Conservation (phyloP, 2,888 invertebrate genomes). For the Hetaerina titia region DNA sequence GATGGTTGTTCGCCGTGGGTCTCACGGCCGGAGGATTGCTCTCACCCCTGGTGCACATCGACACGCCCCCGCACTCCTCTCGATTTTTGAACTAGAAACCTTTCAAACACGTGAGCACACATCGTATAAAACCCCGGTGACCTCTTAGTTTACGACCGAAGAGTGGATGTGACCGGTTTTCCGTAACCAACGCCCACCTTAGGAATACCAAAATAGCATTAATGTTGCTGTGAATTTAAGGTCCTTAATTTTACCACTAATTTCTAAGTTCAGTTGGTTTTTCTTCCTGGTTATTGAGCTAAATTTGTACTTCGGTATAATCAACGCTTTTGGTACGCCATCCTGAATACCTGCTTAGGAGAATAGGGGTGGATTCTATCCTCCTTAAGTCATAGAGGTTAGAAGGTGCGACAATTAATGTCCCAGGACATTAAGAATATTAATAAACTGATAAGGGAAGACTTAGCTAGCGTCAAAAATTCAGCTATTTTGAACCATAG, state of each 20-base stretch:
- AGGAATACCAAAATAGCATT: not conserved
- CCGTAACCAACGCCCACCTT: not conserved
- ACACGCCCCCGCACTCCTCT: not conserved
- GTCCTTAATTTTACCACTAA: not conserved
- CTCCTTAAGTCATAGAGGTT: no score
- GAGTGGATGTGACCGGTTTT: not conserved
- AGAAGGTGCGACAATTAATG: no score
- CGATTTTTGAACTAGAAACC: constrained; percentile 21
- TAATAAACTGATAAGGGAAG: no score
- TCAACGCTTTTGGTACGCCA: no score
- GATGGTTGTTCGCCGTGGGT: not conserved
- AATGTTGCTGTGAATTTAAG: not conserved
- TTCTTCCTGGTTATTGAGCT: no score
- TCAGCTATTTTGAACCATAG: no score
- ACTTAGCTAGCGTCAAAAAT: no score
- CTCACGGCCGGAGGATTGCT: not conserved
- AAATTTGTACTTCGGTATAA: no score
- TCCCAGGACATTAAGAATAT: no score
- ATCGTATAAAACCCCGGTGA: not conserved
- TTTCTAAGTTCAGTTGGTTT: no score
- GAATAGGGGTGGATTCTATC: no score
- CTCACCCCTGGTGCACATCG: not conserved
- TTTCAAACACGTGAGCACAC: not conserved
- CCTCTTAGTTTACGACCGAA: not conserved
- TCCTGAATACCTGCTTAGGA: no score